Evolutionary conservation across 2,113 vertebrate genomes (phyloP).

Genomic region (Gadus chalcogrammus): DNA sequence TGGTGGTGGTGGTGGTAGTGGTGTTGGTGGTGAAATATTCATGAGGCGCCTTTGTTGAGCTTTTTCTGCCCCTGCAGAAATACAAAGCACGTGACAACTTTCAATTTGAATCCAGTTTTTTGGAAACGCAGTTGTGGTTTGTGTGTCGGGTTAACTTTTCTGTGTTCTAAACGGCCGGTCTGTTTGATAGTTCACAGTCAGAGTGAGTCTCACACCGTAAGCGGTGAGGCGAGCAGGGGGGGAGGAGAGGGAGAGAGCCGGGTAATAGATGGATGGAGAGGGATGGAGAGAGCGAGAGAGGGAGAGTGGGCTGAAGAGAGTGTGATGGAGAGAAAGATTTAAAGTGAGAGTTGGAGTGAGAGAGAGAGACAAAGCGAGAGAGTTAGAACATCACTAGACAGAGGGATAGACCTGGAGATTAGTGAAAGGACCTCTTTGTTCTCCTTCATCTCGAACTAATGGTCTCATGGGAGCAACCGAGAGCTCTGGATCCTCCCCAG

Average conservation of each 20-base stretch:
- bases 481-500: background rate
- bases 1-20: no score
- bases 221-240: slow-evolving; percentile 15
- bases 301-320: slow-evolving; percentile 17
- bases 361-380: slow-evolving; percentile 5
- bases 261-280: background rate
- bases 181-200: slow-evolving; percentile 54
- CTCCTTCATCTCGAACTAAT: slow-evolving; percentile 62
- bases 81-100: slow-evolving; percentile 21
- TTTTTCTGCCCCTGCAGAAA: slow-evolving; percentile 27
- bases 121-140: slow-evolving; percentile 33
- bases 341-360: slow-evolving; percentile 31
- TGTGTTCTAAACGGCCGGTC: slow-evolving; percentile 27
- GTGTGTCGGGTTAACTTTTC: slow-evolving; percentile 52
- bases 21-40: slow-evolving; percentile 64
- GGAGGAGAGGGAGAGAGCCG: slow-evolving; percentile 10
- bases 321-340: background rate
- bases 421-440: slow-evolving; percentile 32
- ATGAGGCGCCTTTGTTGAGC: slow-evolving; percentile 52
- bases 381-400: no score
- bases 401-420: no score
- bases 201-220: slow-evolving; percentile 43
- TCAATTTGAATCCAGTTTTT: slow-evolving; percentile 49
- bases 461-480: slow-evolving; percentile 56
- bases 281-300: slow-evolving; percentile 9